These are phyloP conservation scores for Petaurus breviceps DNA, from an alignment of 2,113 vertebrate genomes.

Conservation along the genomic window DNA sequence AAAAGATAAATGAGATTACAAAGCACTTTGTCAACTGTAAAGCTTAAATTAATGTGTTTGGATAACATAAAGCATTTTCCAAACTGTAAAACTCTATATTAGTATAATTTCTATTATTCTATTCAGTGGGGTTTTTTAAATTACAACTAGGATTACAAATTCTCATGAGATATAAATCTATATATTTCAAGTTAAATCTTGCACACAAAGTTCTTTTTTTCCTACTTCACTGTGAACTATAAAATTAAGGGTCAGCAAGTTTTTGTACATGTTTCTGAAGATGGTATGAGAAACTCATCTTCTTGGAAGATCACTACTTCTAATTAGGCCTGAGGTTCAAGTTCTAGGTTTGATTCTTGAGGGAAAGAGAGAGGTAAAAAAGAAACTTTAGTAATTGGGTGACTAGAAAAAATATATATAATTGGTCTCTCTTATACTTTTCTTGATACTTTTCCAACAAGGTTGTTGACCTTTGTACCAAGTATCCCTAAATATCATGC, in stretches of 20 bases:
- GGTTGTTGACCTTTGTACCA: background rate
- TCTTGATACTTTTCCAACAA: conserved; percentile 5
- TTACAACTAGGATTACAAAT: background rate
- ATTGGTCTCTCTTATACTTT: background rate
- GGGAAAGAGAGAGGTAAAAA: background rate
- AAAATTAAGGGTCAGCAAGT: background rate
- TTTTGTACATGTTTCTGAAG: background rate
- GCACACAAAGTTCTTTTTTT: background rate
- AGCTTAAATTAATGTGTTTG: background rate
- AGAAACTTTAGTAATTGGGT: background rate
- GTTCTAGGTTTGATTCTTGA: background rate
- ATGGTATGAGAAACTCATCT: background rate
- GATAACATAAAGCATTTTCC: background rate
- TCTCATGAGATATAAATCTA: conserved; percentile 2
- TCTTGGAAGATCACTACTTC: background rate
- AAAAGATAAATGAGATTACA: background rate
- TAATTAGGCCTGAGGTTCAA: background rate
- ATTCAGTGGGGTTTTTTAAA: background rate
- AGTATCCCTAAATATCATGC: background rate
- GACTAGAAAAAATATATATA: background rate
- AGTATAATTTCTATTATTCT: background rate
- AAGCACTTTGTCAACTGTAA: background rate
- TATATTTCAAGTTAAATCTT: conserved; percentile 11
- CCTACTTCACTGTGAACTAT: background rate
- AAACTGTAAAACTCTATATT: background rate